These are phyloP conservation scores for Sitta carolinensis DNA, from an alignment of 2,797 vertebrate genomes.

Conservation along the genomic window DNA sequence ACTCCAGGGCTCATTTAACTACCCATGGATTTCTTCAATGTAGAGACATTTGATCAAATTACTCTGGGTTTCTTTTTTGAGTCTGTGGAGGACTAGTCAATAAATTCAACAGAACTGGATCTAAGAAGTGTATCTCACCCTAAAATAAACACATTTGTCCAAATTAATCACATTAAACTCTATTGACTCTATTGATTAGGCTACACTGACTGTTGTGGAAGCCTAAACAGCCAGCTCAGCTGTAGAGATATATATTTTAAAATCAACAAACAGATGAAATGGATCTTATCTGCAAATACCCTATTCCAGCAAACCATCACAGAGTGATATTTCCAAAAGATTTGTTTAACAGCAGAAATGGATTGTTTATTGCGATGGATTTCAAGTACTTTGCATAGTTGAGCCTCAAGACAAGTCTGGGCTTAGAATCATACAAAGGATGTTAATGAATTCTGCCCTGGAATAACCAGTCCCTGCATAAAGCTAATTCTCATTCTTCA, in stretches of 20 bases:
- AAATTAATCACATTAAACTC: conserved; percentile 36
- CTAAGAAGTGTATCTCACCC: neutral
- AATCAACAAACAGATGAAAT: neutral
- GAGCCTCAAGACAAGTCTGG: neutral
- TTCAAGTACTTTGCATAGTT: neutral
- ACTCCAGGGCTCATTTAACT: neutral
- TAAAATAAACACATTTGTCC: conserved; percentile 46
- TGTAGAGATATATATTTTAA: neutral
- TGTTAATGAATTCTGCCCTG: neutral
- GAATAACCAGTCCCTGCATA: neutral
- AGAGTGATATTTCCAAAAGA: neutral
- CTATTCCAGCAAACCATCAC: neutral
- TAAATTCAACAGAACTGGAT: neutral
- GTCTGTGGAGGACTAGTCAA: neutral
- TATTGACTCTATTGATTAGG: conserved; percentile 28
- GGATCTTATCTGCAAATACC: neutral
- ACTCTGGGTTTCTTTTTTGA: neutral
- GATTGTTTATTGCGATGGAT: neutral
- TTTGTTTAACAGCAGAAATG: neutral
- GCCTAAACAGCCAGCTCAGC: neutral
- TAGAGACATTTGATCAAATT: conserved; percentile 9
- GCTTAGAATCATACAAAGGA: neutral
- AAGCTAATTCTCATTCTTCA: neutral
- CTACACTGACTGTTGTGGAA: neutral
- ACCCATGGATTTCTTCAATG: neutral